A percentile compares a stretch with the other conserved stretches of the same genome.
Conservation (phyloP, 2,888 invertebrate species). For the Tipula lateralis region DNA sequence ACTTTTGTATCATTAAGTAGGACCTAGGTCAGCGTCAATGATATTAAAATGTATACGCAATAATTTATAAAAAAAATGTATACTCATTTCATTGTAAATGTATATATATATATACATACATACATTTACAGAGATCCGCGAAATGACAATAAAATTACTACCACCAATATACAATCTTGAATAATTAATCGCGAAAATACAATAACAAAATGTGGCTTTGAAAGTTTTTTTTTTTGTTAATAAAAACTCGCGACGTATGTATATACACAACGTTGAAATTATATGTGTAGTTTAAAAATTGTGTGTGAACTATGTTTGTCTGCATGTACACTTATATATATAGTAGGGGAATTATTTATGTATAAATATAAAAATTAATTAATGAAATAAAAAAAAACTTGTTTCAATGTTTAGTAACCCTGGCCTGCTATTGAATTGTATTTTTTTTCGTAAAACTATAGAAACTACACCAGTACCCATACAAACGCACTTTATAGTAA, state of each 20-base stretch:
- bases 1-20: slow-evolving; percentile 33
- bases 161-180: neutral
- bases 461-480: neutral
- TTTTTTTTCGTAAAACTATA: neutral
- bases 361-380: neutral
- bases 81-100: neutral
- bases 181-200: slow-evolving; percentile 26
- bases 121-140: neutral
- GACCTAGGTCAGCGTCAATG: slow-evolving; percentile 33
- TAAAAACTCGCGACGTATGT: neutral
- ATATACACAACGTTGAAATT: neutral
- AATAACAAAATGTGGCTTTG: slow-evolving; percentile 21
- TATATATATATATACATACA: too few relatives aligned
- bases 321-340: neutral
- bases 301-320: neutral
- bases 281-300: slow-evolving; percentile 7
- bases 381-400: slow-evolving; percentile 25
- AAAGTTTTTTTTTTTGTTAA: slow-evolving; percentile 24
- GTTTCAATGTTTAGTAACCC: slow-evolving; percentile 31
- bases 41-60: slow-evolving; percentile 29
- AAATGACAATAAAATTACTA: slow-evolving; percentile 6
- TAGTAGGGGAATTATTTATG: slow-evolving; percentile 15
- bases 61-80: neutral
- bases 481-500: slow-evolving; percentile 6
- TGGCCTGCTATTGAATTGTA: slow-evolving; percentile 31